Evolutionary conservation across 2,113 vertebrate species (phyloP), one percentile per base, ranked within the genome.

Genomic region (Leuciscus idus): DNA sequence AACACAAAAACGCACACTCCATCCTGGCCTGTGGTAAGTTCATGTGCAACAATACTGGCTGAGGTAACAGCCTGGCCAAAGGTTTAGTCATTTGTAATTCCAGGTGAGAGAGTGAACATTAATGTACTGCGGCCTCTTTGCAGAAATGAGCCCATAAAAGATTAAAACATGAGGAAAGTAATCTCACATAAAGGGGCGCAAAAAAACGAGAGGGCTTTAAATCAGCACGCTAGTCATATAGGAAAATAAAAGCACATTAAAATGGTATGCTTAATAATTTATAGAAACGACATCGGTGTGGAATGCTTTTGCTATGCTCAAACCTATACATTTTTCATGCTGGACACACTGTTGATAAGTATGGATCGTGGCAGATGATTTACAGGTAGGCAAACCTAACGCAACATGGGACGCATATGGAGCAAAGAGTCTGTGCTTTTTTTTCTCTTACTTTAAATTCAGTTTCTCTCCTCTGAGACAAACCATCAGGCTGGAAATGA

Each of bases 101-200:
- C 39, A 83, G 86, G 83, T 84, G 80, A 73, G 82, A 81, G 23
- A 48, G 76, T 84, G 89, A 81, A 79, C 50, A 83, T 73, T 81
- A 43, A 87, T 77, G 66, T 52, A 83, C 89, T 83, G 26, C 7
- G 74, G 84, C 84, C 84, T 62, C 23, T 66, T 72, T 28, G 30
- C 87, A 83, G 89, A 92, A 94, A 93, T 92, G 91, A 89, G 84
- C 73, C 89, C 50, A 91, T 93, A 93, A 94, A 91, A 87, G 43
- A 91, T 85, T 88, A 83, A 83, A 91, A 88, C 59, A 66, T 68
- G 87, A 90, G 91, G 87, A 90, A 92, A 90, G 61, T 86, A 88
- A 87, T 90, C 68, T 85, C 84, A 90, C 90, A 89, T 90, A 91
- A 90, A 88, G 89, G 30, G 10, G 88, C 74, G 88, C 77, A 88